Conservation (phyloP, 2,888 invertebrate species). For the Drosophila recens region DNA sequence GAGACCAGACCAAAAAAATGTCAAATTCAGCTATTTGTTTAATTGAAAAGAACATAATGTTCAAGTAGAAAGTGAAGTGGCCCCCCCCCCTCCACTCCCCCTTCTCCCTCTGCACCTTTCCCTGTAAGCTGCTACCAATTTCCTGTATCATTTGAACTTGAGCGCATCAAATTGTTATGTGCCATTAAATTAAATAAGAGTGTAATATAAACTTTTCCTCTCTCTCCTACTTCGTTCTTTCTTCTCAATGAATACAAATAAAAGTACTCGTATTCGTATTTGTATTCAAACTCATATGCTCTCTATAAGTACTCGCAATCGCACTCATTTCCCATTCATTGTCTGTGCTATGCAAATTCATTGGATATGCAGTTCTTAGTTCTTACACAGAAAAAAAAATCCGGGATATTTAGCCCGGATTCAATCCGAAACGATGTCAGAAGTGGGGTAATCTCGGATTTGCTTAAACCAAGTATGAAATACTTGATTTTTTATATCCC, state of each 20-base stretch:
- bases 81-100: background rate
- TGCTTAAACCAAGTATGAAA: too few relatives aligned
- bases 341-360: conserved; percentile 40
- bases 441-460: too few relatives aligned
- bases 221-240: background rate
- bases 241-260: background rate
- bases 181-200: conserved; percentile 74
- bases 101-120: conserved; percentile 16
- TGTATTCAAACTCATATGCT: background rate
- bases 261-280: background rate
- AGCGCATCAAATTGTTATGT: conserved; percentile 71
- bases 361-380: conserved; percentile 28
- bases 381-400: too few relatives aligned
- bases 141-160: background rate
- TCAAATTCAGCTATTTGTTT: conserved; percentile 80
- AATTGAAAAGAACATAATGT: conserved; percentile 62
- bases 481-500: too few relatives aligned
- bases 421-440: too few relatives aligned
- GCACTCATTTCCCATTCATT: conserved; percentile 21
- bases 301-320: conserved; percentile 26
- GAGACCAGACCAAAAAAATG: conserved; percentile 67
- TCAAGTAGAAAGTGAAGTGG: conserved; percentile 3
- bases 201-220: conserved; percentile 13
- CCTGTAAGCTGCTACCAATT: background rate
- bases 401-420: too few relatives aligned